Base-by-base conservation (phyloP, 2,888 invertebrate genomes). In the Tanypteryx hageni region DNA sequence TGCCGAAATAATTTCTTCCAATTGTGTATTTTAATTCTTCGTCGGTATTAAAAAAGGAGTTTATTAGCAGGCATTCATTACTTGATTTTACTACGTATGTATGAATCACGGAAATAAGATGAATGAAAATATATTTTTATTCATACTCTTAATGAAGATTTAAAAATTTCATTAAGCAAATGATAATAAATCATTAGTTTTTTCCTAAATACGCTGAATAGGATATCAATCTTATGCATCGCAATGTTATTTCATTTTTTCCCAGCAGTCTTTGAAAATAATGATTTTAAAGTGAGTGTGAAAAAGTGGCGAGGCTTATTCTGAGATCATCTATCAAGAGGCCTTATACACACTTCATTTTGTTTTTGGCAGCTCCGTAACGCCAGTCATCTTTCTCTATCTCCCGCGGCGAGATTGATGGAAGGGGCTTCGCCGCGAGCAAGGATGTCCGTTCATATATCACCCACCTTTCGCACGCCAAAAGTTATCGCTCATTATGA, bases 341-440 rank as follows among this genome's bases (percentile, higher is more conserved):
- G n/a, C 64, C 64, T 44, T 44, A 44, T 82, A 14, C 44, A 10
- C 14, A 44, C 82, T 82, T 82, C 82, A 82, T 44, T 82, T 31
- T 44, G 82, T 82, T 82, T 82, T 14, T 82, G 82, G 44, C 82
- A 82, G 82, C 82, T 16, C 18, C 18, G 11, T n/a, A 44, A 13
- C 14, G 44, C 13, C 9, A 22, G 76, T 82, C 31, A 31, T 31
- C 18, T 44, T 44, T 82, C 44, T 31, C 31, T 7, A 11, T 8
- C 44, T 18, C 82, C 82, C n/a, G 82, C 82, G 44, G 82, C 31
- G 82, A 44, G 82, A 82, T 44, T 82, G 82, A 82, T 82, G 82
- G 82, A 4, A 31, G 76, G 7, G 82, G 82, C 31, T 44, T 82
- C 82, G 5, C 14, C 31, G 31, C 31, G 22, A 22, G 13, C 82